Percentiles rank a stretch among this genome's conserved stretches.
phyloP scores from a whole-genome alignment of 2,113 vertebrate species.

The Lanius ludovicianus region DNA sequence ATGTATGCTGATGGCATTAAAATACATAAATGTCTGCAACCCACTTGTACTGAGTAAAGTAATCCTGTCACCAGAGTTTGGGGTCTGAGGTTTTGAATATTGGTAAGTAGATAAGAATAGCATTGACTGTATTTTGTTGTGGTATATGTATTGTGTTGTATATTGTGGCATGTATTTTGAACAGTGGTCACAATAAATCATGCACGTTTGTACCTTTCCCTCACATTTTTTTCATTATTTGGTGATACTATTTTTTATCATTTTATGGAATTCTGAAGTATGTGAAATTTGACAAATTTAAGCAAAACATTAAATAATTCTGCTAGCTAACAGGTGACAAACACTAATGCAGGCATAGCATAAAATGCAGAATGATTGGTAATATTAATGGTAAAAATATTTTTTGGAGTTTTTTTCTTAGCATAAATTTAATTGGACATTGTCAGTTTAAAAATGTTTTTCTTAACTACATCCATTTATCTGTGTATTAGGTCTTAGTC shows the following conservation, averaged over 20 bases:
- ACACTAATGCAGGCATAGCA: neutral
- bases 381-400: neutral
- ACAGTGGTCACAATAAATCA: neutral
- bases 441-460: neutral
- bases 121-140: neutral
- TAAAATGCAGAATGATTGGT: neutral
- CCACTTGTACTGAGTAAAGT: neutral
- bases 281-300: neutral
- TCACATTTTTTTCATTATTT: neutral
- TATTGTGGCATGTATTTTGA: neutral
- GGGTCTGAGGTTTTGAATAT: neutral
- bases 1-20: neutral
- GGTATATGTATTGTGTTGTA: neutral
- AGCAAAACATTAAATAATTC: neutral
- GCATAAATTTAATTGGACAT: neutral
- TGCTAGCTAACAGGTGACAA: neutral
- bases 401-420: neutral
- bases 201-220: neutral
- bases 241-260: neutral
- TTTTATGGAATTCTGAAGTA: neutral
- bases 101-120: neutral
- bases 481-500: neutral
- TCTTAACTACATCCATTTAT: neutral
- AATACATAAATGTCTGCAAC: neutral
- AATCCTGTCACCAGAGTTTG: neutral